phyloP scores from a whole-genome alignment of 2,888 invertebrate species.

The Horisme vitalbata region DNA sequence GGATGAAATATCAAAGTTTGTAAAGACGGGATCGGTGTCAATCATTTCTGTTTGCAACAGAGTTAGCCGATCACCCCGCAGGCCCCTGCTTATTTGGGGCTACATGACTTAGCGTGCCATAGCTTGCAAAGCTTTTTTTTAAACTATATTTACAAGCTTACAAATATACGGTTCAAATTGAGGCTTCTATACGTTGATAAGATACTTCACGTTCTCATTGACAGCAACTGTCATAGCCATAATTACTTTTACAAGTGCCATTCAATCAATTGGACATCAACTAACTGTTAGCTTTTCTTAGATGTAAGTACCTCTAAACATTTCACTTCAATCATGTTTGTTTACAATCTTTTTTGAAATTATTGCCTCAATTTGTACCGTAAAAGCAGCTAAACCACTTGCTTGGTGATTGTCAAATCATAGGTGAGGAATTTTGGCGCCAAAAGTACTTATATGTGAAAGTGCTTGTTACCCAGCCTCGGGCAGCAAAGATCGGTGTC shows the following conservation, averaged over 20 bases:
- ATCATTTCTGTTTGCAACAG: no score
- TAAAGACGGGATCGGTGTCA: no score
- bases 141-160: neutral
- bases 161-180: neutral
- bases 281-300: conserved; percentile 9
- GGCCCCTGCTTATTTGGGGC: no score
- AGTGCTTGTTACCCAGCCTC: conserved; percentile 54
- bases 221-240: conserved; percentile 11
- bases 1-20: no score
- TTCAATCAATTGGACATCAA: conserved; percentile 9
- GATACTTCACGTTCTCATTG: conserved; percentile 1
- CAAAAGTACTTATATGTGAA: conserved; percentile 59
- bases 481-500: conserved; percentile 57
- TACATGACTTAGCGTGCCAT: no score
- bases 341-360: conserved; percentile 26
- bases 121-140: no score
- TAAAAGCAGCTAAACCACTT: conserved; percentile 31
- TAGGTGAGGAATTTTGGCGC: conserved; percentile 73
- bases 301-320: conserved; percentile 16
- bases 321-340: conserved; percentile 24
- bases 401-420: conserved; percentile 44
- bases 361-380: conserved; percentile 28
- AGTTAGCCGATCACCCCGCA: no score
- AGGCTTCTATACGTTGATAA: neutral
- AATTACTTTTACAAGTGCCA: conserved; percentile 15